A percentile compares a stretch with the other conserved stretches of the same genome.
phyloP scores from a whole-genome alignment of 2,113 vertebrate genomes.

The Climacteris rufus region DNA sequence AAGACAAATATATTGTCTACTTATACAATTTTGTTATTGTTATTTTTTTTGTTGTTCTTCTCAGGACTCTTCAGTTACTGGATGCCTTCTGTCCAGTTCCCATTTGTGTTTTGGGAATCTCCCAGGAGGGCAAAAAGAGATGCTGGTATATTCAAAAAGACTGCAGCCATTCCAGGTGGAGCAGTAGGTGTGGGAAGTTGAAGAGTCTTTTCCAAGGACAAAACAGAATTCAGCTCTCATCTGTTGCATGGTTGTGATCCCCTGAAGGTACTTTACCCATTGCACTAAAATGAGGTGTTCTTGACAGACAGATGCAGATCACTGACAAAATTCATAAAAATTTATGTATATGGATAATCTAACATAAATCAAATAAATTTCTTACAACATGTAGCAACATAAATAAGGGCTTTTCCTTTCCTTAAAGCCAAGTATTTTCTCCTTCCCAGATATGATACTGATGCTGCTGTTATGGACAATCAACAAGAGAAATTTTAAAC shows the following conservation, averaged over 20 bases:
- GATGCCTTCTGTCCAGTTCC: neutral
- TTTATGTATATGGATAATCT: neutral
- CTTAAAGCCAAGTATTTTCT: neutral
- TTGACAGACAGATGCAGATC: neutral
- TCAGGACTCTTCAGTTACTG: neutral
- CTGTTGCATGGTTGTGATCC: neutral
- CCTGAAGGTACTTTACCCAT: neutral
- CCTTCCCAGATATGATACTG: neutral
- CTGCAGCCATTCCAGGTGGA: neutral
- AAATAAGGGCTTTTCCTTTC: neutral
- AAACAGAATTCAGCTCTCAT: neutral
- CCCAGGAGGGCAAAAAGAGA: neutral
- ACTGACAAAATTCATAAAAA: neutral
- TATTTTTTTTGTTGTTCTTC: neutral
- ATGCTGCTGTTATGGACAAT: neutral
- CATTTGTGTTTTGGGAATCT: neutral
- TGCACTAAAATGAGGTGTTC: neutral
- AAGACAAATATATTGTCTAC: neutral
- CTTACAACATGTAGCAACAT: neutral
- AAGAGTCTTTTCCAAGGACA: neutral
- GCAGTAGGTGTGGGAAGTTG: neutral
- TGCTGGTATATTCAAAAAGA: neutral
- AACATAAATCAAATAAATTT: neutral
- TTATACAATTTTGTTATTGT: neutral
- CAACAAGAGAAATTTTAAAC: neutral